Evolutionary conservation across 2,888 invertebrate species (phyloP).

Genomic region (Pomacea canaliculata): DNA sequence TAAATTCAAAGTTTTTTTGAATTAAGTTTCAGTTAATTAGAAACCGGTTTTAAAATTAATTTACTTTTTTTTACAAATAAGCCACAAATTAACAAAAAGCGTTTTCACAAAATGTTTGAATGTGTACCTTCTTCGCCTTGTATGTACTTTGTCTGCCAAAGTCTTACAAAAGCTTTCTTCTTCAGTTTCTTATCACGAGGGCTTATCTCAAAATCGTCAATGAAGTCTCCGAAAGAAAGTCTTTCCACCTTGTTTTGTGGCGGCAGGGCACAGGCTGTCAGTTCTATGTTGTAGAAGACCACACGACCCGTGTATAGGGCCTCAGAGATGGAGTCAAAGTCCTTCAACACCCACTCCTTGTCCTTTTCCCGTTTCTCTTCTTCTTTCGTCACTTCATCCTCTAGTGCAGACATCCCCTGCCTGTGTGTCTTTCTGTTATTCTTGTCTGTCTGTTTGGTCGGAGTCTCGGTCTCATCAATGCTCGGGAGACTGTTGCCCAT

Average conservation of each 20-base stretch:
- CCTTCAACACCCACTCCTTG: slow-evolving; percentile 28
- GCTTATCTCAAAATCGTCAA: slow-evolving; percentile 28
- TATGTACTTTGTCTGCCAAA: slow-evolving; percentile 26
- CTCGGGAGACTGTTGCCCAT: neutral
- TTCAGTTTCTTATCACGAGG: neutral
- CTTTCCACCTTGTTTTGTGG: slow-evolving; percentile 30
- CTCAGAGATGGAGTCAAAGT: slow-evolving; percentile 25
- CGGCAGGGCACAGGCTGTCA: slow-evolving; percentile 32
- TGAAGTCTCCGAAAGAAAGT: slow-evolving; percentile 35
- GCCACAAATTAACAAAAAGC: no score
- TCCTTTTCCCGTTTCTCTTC: neutral
- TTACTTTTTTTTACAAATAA: no score
- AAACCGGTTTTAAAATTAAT: no score
- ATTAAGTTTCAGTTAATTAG: no score
- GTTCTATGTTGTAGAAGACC: slow-evolving; percentile 36
- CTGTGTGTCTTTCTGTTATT: neutral
- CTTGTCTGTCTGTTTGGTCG: neutral
- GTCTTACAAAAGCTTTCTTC: slow-evolving; percentile 17
- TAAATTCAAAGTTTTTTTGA: no score
- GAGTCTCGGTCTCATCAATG: neutral
- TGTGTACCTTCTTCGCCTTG: slow-evolving; percentile 25
- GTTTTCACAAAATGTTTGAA: no score
- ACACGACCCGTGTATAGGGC: slow-evolving; percentile 34
- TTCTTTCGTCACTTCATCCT: neutral
- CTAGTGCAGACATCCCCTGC: neutral